These are phyloP conservation scores for Ormyrus rosae DNA, from an alignment of 2,888 invertebrate genomes.

Conservation along the genomic window DNA sequence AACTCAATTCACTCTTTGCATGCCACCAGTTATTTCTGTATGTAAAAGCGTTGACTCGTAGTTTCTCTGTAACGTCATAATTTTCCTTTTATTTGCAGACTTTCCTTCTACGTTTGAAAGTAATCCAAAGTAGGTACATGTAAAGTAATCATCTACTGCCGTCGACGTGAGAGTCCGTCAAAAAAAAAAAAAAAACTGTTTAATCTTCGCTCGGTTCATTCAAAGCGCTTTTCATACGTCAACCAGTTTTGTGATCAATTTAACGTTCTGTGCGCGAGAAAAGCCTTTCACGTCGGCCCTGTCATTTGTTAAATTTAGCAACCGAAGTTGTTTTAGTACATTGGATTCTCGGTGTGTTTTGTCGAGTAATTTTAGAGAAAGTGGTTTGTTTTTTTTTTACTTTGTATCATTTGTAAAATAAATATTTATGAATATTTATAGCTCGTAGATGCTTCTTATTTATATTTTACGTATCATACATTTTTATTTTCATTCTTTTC, in stretches of 20 bases:
- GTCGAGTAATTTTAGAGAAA: constrained; percentile 43
- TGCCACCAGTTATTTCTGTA: constrained; percentile 55
- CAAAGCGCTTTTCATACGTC: too few species aligned
- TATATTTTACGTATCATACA: constrained; percentile 40
- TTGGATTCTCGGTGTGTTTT: constrained; percentile 44
- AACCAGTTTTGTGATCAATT: too few species aligned
- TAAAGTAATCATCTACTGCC: constrained; percentile 45
- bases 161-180: constrained; percentile 47
- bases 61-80: constrained; percentile 55
- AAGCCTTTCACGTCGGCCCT: constrained; percentile 49
- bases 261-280: not conserved
- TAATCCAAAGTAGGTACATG: constrained; percentile 56
- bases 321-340: constrained; percentile 38
- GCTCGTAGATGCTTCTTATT: constrained; percentile 43
- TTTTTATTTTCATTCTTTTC: constrained; percentile 16
- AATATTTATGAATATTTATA: constrained; percentile 42
- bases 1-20: constrained; percentile 44
- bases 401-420: constrained; percentile 45
- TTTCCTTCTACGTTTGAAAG: constrained; percentile 55
- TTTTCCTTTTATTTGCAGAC: constrained; percentile 57
- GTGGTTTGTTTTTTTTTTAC: constrained; percentile 33
- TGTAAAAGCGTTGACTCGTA: constrained; percentile 50
- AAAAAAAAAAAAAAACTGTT: not conserved
- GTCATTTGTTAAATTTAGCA: constrained; percentile 37
- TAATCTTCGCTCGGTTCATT: not conserved